These are phyloP conservation scores for Phragmatobia fuliginosa DNA, from an alignment of 2,888 invertebrate species.

Conservation along the genomic window DNA sequence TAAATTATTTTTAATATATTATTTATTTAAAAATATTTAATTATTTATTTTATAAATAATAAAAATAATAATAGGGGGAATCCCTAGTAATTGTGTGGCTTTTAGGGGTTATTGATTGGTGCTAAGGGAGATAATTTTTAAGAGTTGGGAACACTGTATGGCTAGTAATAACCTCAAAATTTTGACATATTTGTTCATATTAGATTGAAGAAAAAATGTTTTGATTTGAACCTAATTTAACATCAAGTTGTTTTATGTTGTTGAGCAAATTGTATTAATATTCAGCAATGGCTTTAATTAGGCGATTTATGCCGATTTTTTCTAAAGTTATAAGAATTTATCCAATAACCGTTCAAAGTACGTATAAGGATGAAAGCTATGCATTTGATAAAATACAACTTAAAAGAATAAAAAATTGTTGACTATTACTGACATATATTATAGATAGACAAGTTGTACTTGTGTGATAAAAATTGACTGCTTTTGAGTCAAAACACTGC, in stretches of 20 bases:
- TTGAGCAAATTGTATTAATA: neutral
- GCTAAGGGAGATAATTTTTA: no score
- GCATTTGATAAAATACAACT: neutral
- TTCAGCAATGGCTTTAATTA: constrained; percentile 70
- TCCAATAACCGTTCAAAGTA: constrained; percentile 66
- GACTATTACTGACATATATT: neutral
- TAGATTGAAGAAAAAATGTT: constrained; percentile 23
- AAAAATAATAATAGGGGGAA: no score
- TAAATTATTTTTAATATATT: no score
- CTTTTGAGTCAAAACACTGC: neutral
- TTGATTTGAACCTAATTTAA: constrained; percentile 26
- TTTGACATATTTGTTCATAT: constrained; percentile 26
- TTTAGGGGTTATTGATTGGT: no score
- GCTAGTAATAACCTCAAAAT: constrained; percentile 31
- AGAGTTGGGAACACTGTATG: no score
- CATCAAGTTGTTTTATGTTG: neutral
- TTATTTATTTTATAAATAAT: no score
- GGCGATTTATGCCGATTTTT: constrained; percentile 66
- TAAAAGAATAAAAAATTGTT: no score
- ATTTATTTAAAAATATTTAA: no score
- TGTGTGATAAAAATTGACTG: neutral
- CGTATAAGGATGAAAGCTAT: constrained; percentile 18
- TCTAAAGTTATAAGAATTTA: constrained; percentile 58
- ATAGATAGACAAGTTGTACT: neutral
- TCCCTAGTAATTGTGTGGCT: no score